A percentile compares a stretch with the other conserved stretches of the same genome.
Conservation (phyloP, 1,140 invertebrate genomes). For the Lycorma delicatula region DNA sequence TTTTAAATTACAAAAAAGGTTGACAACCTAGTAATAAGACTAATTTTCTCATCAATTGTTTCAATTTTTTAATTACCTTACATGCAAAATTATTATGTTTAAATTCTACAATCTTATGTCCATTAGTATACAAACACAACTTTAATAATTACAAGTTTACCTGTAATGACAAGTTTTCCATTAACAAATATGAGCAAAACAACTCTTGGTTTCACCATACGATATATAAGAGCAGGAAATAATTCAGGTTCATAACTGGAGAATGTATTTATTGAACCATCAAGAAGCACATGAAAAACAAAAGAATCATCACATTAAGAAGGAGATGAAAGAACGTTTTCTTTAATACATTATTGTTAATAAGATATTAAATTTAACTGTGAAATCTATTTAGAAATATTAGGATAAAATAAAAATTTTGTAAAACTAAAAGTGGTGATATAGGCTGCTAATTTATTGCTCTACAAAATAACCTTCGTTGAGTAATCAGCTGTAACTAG, state of each 20-base stretch:
- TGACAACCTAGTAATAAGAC: neutral
- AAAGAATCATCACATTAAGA: too few species aligned
- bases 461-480: too few species aligned
- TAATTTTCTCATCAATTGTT: neutral
- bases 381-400: too few species aligned
- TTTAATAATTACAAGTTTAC: slow-evolving; percentile 39
- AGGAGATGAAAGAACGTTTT: too few species aligned
- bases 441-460: too few species aligned
- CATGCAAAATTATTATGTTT: neutral
- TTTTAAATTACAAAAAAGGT: neutral
- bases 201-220: slow-evolving; percentile 93
- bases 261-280: too few species aligned
- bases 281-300: too few species aligned
- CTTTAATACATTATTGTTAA: too few species aligned
- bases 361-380: too few species aligned
- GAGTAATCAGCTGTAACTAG: too few species aligned
- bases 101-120: neutral
- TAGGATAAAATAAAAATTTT: too few species aligned
- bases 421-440: too few species aligned
- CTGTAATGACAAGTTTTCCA: slow-evolving; percentile 94
- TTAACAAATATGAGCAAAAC: slow-evolving; percentile 96
- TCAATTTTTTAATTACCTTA: neutral
- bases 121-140: neutral
- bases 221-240: slow-evolving; percentile 95
- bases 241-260: slow-evolving; percentile 76